A percentile compares a stretch with the other conserved stretches of the same genome.
These are phyloP conservation scores for Drosophila pegasa DNA, from an alignment of 2,888 invertebrate genomes.

Conservation along the genomic window DNA sequence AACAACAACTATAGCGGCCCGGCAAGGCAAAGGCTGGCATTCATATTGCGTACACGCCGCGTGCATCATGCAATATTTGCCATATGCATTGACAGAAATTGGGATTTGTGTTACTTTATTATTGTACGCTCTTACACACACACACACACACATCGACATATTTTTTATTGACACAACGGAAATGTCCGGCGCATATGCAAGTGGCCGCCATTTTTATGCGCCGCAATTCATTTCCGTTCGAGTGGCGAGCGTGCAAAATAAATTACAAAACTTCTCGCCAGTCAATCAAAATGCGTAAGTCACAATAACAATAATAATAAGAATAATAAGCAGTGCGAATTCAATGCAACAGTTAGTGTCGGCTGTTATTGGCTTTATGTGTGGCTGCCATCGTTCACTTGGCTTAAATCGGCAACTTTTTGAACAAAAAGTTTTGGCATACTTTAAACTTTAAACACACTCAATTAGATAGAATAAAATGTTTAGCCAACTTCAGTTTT, in stretches of 20 bases:
- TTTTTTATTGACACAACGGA: constrained; percentile 58
- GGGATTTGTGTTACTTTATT: constrained; percentile 75
- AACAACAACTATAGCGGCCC: constrained; percentile 13
- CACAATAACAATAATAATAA: constrained; percentile 44
- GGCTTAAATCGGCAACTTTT: constrained; percentile 58
- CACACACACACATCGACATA: neutral
- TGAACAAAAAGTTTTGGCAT: constrained; percentile 70
- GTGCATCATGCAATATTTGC: constrained; percentile 46
- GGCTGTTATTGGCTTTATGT: constrained; percentile 49
- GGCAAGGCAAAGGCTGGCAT: constrained; percentile 5
- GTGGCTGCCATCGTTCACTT: constrained; percentile 46
- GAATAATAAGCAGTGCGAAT: constrained; percentile 15
- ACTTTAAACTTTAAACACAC: constrained; percentile 80
- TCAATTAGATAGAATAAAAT: constrained; percentile 80
- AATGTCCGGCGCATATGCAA: constrained; percentile 35
- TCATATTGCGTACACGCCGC: constrained; percentile 57
- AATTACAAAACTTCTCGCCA: constrained; percentile 61
- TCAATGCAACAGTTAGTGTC: constrained; percentile 58
- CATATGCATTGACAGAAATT: constrained; percentile 69
- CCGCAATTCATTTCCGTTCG: constrained; percentile 50
- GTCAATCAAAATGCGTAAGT: constrained; percentile 69
- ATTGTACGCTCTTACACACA: constrained; percentile 51
- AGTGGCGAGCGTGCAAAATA: constrained; percentile 56
- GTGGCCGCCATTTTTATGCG: constrained; percentile 55
- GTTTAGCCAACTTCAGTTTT: constrained; percentile 67